These are phyloP conservation scores for Patella ulyssiponensis DNA, from an alignment of 2,888 invertebrate genomes.

Conservation along the genomic window DNA sequence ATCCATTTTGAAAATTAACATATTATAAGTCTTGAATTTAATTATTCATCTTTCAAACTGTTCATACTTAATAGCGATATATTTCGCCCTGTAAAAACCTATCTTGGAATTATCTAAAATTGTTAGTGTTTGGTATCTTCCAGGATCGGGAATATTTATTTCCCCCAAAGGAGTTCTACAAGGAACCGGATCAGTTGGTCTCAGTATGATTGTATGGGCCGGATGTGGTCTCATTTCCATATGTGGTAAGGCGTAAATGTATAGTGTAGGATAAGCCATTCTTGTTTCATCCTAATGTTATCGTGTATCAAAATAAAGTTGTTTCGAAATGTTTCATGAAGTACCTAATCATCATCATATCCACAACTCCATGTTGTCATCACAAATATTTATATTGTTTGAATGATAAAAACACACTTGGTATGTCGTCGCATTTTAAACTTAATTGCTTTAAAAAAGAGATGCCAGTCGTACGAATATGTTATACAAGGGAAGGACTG, in stretches of 20 bases:
- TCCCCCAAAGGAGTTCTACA: constrained; percentile 93
- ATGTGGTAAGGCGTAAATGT: constrained; percentile 80
- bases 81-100: too few relatives aligned
- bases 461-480: too few relatives aligned
- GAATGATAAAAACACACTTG: too few relatives aligned
- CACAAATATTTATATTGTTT: background rate
- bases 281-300: background rate
- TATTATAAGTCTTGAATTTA: too few relatives aligned
- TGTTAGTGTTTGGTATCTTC: constrained; percentile 37
- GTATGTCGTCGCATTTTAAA: too few relatives aligned
- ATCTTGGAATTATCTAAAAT: too few relatives aligned
- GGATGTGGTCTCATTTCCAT: constrained; percentile 91
- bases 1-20: too few relatives aligned
- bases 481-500: too few relatives aligned
- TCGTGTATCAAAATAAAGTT: background rate
- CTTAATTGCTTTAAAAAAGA: too few relatives aligned
- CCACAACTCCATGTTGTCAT: background rate
- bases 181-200: constrained; percentile 89
- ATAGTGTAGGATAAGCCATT: background rate
- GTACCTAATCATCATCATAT: too few relatives aligned
- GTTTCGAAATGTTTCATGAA: background rate
- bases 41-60: too few relatives aligned
- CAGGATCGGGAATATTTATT: constrained; percentile 97
- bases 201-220: constrained; percentile 95
- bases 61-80: too few relatives aligned